Percentiles rank a stretch among this genome's conserved stretches.
Evolutionary conservation across 2,888 invertebrate genomes (phyloP).

Genomic region (Ypsolopha sequella): DNA sequence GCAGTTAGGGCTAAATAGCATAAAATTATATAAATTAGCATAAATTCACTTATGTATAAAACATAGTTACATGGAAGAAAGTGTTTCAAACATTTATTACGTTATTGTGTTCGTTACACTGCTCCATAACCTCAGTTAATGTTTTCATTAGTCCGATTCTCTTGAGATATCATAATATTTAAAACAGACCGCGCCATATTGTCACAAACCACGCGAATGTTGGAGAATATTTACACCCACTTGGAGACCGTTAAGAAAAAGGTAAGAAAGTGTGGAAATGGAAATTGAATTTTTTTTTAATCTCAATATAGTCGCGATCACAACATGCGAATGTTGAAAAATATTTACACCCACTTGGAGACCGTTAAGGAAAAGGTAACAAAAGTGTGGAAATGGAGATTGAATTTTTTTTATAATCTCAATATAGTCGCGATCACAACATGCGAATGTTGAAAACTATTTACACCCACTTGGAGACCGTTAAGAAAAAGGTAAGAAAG

Average conservation of each 20-base stretch:
- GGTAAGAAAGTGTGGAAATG: no score
- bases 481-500: no score
- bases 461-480: slow-evolving; percentile 12
- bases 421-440: slow-evolving; percentile 25
- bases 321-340: slow-evolving; percentile 25
- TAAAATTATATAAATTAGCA: no score
- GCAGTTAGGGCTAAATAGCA: no score
- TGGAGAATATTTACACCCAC: slow-evolving; percentile 23
- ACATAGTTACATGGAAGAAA: no score
- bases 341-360: slow-evolving; percentile 20
- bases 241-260: no score
- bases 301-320: slow-evolving; percentile 16
- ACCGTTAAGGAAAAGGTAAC: no score
- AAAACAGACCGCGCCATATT: slow-evolving; percentile 27
- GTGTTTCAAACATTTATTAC: background rate
- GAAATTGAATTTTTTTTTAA: no score
- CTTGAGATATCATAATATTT: slow-evolving; percentile 15
- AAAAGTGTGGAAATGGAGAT: no score
- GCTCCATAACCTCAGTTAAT: background rate
- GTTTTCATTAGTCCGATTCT: background rate
- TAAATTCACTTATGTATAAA: no score
- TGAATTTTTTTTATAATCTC: no score
- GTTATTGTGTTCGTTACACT: background rate
- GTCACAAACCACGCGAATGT: slow-evolving; percentile 31
- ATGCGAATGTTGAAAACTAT: slow-evolving; percentile 27